Conservation (phyloP, 2,888 invertebrate species). For the Aricia artaxerxes region DNA sequence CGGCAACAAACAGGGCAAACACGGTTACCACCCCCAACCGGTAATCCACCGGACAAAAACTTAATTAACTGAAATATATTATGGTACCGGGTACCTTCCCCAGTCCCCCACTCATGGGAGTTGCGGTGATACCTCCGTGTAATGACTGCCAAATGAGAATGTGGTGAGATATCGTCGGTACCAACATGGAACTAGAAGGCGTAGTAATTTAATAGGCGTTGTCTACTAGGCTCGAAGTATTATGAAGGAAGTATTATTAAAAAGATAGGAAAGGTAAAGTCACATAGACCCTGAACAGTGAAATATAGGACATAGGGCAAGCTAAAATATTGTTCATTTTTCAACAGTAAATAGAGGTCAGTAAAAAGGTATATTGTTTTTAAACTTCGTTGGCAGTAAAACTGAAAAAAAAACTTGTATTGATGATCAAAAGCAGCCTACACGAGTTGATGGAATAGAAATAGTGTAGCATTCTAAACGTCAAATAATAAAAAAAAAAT, state of each 20-base stretch:
- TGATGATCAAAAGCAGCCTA: too few species aligned
- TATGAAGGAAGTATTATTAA: neutral
- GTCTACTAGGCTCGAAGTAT: neutral
- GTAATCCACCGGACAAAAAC: conserved; percentile 75
- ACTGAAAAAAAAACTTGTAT: too few species aligned
- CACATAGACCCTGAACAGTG: neutral
- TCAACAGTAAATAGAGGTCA: too few species aligned
- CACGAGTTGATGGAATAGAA: too few species aligned
- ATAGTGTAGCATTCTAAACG: too few species aligned
- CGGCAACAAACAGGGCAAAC: conserved; percentile 33
- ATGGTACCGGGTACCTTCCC: conserved; percentile 32
- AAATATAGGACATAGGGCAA: neutral
- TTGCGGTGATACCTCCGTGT: conserved; percentile 76
- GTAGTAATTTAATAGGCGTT: too few species aligned
- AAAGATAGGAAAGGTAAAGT: neutral
- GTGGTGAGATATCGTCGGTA: conserved; percentile 33
- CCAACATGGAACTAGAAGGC: neutral
- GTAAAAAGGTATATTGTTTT: too few species aligned
- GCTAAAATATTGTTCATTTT: neutral
- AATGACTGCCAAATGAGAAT: conserved; percentile 37
- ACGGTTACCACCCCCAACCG: conserved; percentile 48
- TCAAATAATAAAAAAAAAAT: too few species aligned
- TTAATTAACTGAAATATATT: conserved; percentile 76
- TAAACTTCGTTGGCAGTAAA: too few species aligned
- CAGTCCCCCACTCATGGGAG: conserved; percentile 65